Evolutionary conservation across 2,888 invertebrate genomes (phyloP).

Genomic region (Azorinus chamasolen): DNA sequence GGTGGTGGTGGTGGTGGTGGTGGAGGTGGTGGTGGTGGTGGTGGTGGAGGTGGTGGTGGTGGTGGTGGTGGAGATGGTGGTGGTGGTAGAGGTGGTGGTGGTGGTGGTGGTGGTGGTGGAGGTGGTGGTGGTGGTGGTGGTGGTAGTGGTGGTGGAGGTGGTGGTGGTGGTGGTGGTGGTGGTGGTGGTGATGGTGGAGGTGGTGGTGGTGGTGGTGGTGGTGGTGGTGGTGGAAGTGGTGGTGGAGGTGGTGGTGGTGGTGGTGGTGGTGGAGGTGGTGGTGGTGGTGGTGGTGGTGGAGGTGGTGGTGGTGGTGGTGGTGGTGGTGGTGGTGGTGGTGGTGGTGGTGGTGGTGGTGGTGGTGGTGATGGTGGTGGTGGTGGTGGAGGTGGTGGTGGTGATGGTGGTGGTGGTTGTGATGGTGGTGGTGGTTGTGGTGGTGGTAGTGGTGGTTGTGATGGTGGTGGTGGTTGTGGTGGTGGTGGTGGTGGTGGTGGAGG

Average conservation of each 20-base stretch:
- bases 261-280: neutral
- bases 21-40: neutral
- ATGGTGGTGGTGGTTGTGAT: too few relatives aligned
- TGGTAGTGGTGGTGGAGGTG: neutral
- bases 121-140: neutral
- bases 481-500: too few relatives aligned
- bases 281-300: neutral
- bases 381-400: too few relatives aligned
- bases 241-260: neutral
- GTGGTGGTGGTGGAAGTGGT: neutral
- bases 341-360: constrained; percentile 1
- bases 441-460: too few relatives aligned
- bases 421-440: too few relatives aligned
- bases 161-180: neutral
- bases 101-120: neutral
- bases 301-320: neutral
- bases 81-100: too few relatives aligned
- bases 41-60: neutral
- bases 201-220: neutral
- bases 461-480: too few relatives aligned
- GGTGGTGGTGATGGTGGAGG: neutral
- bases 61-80: too few relatives aligned
- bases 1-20: neutral
- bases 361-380: too few relatives aligned
- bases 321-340: neutral